Evolutionary conservation across 2,113 vertebrate species (phyloP).

Genomic region (Gadus macrocephalus): DNA sequence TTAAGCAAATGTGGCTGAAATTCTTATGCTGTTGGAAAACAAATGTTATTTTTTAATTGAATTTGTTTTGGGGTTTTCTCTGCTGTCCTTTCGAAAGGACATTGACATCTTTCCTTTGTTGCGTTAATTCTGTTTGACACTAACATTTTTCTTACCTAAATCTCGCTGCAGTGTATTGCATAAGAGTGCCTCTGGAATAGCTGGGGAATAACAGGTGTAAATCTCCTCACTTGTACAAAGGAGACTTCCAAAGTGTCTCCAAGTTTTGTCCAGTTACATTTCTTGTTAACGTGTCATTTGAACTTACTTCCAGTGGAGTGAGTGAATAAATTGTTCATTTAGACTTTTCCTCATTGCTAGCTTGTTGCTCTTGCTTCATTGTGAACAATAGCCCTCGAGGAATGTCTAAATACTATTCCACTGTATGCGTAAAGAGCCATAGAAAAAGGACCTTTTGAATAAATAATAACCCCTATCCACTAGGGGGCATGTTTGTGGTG

Average conservation of each 20-base stretch:
- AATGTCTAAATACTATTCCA: too few relatives aligned
- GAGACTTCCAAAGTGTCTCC: constrained; percentile 43
- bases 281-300: constrained; percentile 60
- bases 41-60: constrained; percentile 10
- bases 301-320: constrained; percentile 56
- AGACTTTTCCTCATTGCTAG: constrained; percentile 31
- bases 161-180: constrained; percentile 47
- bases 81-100: constrained; percentile 27
- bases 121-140: constrained; percentile 33
- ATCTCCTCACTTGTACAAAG: constrained; percentile 40
- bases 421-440: too few relatives aligned
- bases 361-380: background rate
- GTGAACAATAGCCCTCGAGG: too few relatives aligned
- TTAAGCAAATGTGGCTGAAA: constrained; percentile 22
- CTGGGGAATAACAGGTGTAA: constrained; percentile 42
- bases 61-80: constrained; percentile 45
- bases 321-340: constrained; percentile 67
- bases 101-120: constrained; percentile 32
- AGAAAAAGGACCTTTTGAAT: too few relatives aligned
- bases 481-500: too few relatives aligned
- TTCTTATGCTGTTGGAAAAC: constrained; percentile 23
- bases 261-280: constrained; percentile 56
- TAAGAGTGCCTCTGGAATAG: constrained; percentile 66
- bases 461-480: too few relatives aligned
- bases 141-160: constrained; percentile 38